Percentiles rank a stretch among this genome's conserved stretches.
Conservation (phyloP, 35 echinoderm and acorn worm genomes). For the Heliocidaris tuberculata region DNA sequence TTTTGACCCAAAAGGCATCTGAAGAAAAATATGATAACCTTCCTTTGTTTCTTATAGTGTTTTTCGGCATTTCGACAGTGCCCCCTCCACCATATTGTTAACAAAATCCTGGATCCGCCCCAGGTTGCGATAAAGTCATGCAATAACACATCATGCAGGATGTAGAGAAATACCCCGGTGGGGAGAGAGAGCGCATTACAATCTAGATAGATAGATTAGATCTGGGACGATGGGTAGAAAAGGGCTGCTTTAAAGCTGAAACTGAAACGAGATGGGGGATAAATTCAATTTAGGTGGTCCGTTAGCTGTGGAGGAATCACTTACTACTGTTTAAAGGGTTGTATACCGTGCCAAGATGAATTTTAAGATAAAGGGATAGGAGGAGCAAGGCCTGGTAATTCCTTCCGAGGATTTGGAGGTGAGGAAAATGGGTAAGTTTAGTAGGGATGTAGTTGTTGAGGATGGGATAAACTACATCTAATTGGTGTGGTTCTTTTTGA, state of each 20-base stretch:
- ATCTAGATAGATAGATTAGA: not conserved
- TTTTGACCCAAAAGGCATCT: no score
- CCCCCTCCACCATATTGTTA: no score
- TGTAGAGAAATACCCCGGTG: no score
- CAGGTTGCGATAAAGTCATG: no score
- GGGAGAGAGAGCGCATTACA: not conserved
- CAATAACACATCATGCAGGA: no score
- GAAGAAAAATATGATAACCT: no score
- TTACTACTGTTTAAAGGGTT: not conserved
- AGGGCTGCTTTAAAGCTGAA: not conserved
- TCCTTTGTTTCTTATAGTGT: no score
- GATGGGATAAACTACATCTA: no score
- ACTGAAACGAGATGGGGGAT: not conserved
- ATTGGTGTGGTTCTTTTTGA: no score
- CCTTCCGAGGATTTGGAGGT: not conserved
- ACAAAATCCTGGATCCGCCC: no score
- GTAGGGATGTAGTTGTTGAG: no score
- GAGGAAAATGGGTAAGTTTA: not conserved
- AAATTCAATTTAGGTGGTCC: slow-evolving; percentile 11
- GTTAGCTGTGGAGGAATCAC: not conserved
- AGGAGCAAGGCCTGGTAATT: not conserved
- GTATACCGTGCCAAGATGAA: not conserved
- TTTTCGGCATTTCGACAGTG: no score
- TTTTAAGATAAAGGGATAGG: not conserved
- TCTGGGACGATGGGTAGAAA: not conserved